Evolutionary conservation across 2,113 vertebrate genomes (phyloP).

Genomic region (Hystrix cristata): DNA sequence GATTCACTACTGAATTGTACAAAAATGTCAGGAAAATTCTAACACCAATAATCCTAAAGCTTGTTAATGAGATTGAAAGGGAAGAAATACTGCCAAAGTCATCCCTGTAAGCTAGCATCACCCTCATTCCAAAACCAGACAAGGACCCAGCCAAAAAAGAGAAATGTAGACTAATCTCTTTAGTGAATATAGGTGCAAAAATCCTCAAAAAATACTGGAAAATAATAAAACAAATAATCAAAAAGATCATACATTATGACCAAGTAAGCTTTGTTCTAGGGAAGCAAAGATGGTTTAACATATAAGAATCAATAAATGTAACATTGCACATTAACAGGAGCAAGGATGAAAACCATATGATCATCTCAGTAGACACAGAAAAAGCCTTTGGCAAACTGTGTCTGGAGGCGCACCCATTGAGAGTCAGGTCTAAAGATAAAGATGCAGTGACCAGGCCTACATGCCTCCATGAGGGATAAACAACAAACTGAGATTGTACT

Average conservation of each 20-base stretch:
- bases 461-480: background rate
- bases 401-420: background rate
- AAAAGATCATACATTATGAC: background rate
- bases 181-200: too few relatives aligned
- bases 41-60: background rate
- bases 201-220: too few relatives aligned
- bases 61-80: background rate
- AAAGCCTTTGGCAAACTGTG: too few relatives aligned
- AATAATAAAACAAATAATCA: too few relatives aligned
- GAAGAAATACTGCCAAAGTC: background rate
- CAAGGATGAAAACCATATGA: too few relatives aligned
- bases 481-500: background rate
- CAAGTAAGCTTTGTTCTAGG: background rate
- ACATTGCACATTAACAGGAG: too few relatives aligned
- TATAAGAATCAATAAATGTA: background rate
- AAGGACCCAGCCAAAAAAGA: background rate
- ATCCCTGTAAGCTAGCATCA: background rate
- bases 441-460: background rate
- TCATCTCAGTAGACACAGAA: too few relatives aligned
- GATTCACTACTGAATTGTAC: background rate
- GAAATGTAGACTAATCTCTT: too few relatives aligned
- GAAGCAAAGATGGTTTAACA: background rate
- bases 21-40: background rate
- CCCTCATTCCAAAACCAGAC: background rate
- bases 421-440: background rate